Base-by-base conservation (phyloP, 92 coral and sea anemone genomes). In the Pocillopora grandis region DNA sequence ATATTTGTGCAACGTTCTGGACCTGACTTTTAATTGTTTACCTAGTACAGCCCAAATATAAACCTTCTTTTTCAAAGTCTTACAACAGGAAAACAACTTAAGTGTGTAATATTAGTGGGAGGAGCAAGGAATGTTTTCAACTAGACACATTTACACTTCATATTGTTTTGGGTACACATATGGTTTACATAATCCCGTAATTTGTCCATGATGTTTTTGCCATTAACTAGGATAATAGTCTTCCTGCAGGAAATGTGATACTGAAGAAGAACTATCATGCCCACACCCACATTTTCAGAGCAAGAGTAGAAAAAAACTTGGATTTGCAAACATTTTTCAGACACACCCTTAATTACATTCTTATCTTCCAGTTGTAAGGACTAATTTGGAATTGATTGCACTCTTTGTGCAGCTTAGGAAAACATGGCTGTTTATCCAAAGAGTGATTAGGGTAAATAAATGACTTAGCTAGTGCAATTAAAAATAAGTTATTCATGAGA, bases 361-460 rank as follows among this genome's bases (percentile, higher is more conserved):
- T 81, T 81, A 81, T 81, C 85, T 81, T 71, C 85, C 85, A 81
- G 85, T 77, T 71, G 85, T 20, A 23, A 58, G 63, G 77, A 56
- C 31, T 73, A 75, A 83, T 74, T 74, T 64, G 61, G 72, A 75
- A 83, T 62, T 83, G 86, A 83, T 83, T 74, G 86, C 55, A 2
- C 63, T 74, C 72, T 83, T 74, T 83, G 74, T 80, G 62, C 73
- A 74, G 86, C 80, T 83, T 83, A 73, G 72, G n/a, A 74, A 62
- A 83, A 64, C 73, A 83, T 5, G 58, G 37, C 49, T 74, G 74
- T 83, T 82, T 74, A 73, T 62, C 73, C 23, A 64, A 36, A 20
- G 74, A 5, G 72, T 18, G 12, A 62, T n/a, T 12, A 75, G 72
- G 86, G 86, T 75, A 74, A 71, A 71, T 16, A 67, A 36, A 72